Evolutionary conservation across 2,113 vertebrate species (phyloP).

Genomic region (Amia ocellicauda): DNA sequence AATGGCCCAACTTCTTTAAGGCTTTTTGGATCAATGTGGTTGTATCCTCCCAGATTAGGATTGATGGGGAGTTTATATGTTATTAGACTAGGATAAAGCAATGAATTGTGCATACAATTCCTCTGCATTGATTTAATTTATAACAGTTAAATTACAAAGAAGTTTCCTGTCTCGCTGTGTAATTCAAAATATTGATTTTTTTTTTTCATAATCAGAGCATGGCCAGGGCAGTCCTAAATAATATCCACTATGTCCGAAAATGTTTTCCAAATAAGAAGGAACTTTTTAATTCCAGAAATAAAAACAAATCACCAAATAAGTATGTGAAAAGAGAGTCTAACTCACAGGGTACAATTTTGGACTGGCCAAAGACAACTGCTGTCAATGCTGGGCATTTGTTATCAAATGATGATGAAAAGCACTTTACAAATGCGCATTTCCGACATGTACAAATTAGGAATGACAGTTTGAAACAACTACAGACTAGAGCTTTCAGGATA

Average conservation of each 20-base stretch:
- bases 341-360: too few relatives aligned
- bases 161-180: not conserved
- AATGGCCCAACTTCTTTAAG: not conserved
- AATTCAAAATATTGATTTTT: slow-evolving; percentile 10
- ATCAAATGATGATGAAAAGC: too few relatives aligned
- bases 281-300: too few relatives aligned
- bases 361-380: too few relatives aligned
- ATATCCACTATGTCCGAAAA: not conserved
- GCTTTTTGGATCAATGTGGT: not conserved
- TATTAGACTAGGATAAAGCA: slow-evolving; percentile 2
- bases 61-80: not conserved
- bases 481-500: too few relatives aligned
- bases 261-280: too few relatives aligned
- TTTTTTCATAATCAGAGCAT: not conserved
- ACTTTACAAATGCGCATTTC: too few relatives aligned
- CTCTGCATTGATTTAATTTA: slow-evolving; percentile 6
- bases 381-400: too few relatives aligned
- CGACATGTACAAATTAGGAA: too few relatives aligned
- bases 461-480: too few relatives aligned
- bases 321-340: too few relatives aligned
- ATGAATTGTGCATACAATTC: not conserved
- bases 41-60: not conserved
- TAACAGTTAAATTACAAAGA: slow-evolving; percentile 6
- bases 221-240: not conserved
- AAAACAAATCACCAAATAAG: too few relatives aligned